Evolutionary conservation across 1,140 invertebrate genomes (phyloP), one percentile per base, ranked within the genome.

Genomic region (Acromyrmex echinatior): DNA sequence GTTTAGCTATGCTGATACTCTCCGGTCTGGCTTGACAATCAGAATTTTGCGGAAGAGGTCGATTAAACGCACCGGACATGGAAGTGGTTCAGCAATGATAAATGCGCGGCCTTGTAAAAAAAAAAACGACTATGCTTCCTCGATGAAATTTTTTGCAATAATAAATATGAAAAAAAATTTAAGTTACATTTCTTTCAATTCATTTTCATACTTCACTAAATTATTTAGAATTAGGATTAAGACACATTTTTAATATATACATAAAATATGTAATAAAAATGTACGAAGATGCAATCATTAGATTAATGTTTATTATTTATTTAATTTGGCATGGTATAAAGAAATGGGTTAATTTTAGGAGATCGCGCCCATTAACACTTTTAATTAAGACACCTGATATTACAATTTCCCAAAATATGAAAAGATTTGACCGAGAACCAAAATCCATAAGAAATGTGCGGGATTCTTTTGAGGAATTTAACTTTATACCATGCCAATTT

Each of bases 81-180:
- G 90, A 91, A 91, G 90, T 91, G 88, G 88, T 91, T 60, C 79
- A 77, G 74, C n/a, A 10, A 53, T 68, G 90, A 91, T 91, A 91
- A 88, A 65, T 51, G 62, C 3, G 5, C 25, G 28, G 56, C 88
- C 79, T 86, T 84, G 56, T 82, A 74, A 82, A 84, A 74, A 84
- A 74, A 82, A 76, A 84, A 58, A 73, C 35, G 80, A 62, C 25
- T 21, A 16, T 9, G 80, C 28, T 65, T 66, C 25, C 74, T 66
- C 49, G 31, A 58, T 68, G 12, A 79, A 86, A 65, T 79, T 78
- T 79, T 9, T 45, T 21, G 39, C 12, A 18, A 28, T 74, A 51
- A 16, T 76, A 73, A 60, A 76, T 35, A 0, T n/a, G 9, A 45
- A 45, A 60, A 58, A 49, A 39, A 45, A 45, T 10, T 6, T 58